Evolutionary conservation across 1,140 invertebrate species (phyloP), one percentile per base, ranked within the genome.

Genomic region (Drosophila auraria): DNA sequence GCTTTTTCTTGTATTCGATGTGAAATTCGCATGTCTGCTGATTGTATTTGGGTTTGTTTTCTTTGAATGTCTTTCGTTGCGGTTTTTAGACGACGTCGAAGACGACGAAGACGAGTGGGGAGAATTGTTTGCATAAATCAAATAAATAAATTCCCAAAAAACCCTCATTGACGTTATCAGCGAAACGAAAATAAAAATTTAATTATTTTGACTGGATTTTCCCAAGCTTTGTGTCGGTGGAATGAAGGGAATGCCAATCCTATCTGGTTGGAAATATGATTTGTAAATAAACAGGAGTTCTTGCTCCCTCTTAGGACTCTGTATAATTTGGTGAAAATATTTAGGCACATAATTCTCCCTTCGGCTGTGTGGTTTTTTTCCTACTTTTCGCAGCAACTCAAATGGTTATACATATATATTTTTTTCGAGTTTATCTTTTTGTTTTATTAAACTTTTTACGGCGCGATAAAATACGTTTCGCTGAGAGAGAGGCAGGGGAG

Each of bases 401-500:
- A 72, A 72, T 57, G 14, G 25, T 27, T 50, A 38, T 49, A 38
- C 15, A 20, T 36, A 20, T 36, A 36, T 51, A 30, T 30, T 44
- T 44, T 51, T 62, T 51, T 30, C 44, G 7, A 36, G 15, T 63
- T 45, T 30, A 42, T 64, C 20, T 45, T 20, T 53, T 70, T 58
- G 36, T 42, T 63, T 50, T 49, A 75, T 75, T 49, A 50, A 69
- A 42, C 47, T 75, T 75, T 74, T 75, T 75, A 75, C 27, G 71
- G 36, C 44, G 44, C 72, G 12, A 75, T 75, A 63, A 75, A 75
- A 75, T 57, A 20, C 27, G 38, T 75, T 65, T 47, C 8, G 3
- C 53, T 45, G 36, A 47, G 56, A 36, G 40, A 25, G 20, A 27
- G 36, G 33, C 27, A 15, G n/a, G 30, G 25, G 15, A n/a, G 23